A percentile compares a stretch with the other conserved stretches of the same genome.
Conservation (phyloP, 1,140 invertebrate species). For the Sesamia nonagrioides region DNA sequence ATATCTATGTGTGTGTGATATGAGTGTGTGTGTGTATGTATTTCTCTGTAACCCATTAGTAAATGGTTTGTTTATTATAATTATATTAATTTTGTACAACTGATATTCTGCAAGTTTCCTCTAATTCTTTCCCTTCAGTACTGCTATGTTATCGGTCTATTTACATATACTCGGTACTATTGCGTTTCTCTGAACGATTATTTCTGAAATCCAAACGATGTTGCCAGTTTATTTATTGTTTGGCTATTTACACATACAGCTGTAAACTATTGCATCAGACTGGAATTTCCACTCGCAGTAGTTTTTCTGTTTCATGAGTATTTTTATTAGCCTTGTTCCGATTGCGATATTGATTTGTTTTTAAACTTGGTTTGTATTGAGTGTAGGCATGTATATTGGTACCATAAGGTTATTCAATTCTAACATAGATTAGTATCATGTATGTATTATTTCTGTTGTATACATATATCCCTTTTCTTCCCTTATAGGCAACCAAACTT, state of each 20-base stretch:
- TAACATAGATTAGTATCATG: neutral
- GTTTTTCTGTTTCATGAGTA: neutral
- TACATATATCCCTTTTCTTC: too few relatives aligned
- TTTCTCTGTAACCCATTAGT: too few relatives aligned
- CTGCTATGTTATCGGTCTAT: too few relatives aligned
- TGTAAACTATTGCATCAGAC: neutral
- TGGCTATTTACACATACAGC: neutral
- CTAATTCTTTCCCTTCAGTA: neutral
- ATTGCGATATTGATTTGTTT: neutral
- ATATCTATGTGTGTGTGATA: too few relatives aligned
- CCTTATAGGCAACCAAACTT: too few relatives aligned
- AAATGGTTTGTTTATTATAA: too few relatives aligned
- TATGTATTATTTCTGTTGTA: too few relatives aligned
- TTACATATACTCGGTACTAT: neutral
- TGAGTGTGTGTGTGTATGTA: too few relatives aligned
- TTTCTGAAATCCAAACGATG: neutral
- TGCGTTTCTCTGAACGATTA: neutral
- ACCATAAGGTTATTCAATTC: neutral
- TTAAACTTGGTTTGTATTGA: neutral
- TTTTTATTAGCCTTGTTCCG: neutral
- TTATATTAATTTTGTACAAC: too few relatives aligned
- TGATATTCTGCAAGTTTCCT: too few relatives aligned
- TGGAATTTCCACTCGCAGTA: slow-evolving; percentile 5
- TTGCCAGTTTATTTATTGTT: neutral
- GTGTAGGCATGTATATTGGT: neutral